These are phyloP conservation scores for Mastacembelus armatus DNA, from an alignment of 2,797 vertebrate genomes.

Conservation along the genomic window DNA sequence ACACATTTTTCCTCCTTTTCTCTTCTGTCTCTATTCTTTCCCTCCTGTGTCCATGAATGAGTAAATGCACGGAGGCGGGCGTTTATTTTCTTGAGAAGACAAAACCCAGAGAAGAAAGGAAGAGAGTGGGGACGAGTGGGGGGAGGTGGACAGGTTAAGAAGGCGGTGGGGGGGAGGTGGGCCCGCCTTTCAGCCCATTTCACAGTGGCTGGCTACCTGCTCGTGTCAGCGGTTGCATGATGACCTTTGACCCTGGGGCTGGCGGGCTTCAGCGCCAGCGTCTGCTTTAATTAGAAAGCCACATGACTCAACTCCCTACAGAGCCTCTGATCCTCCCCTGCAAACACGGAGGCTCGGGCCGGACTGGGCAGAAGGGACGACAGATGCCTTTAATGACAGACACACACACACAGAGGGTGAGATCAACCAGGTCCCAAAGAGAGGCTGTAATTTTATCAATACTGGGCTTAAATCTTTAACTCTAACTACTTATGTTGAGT, in stretches of 20 bases:
- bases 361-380: slow-evolving; percentile 8
- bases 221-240: slow-evolving; percentile 62
- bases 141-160: slow-evolving; percentile 28
- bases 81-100: slow-evolving; percentile 13
- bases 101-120: slow-evolving; percentile 25
- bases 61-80: slow-evolving; percentile 43
- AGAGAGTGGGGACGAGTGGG: slow-evolving; percentile 1
- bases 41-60: slow-evolving; percentile 41
- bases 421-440: slow-evolving; percentile 8
- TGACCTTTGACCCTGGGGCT: slow-evolving; percentile 76
- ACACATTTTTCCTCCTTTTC: slow-evolving; percentile 43
- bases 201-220: slow-evolving; percentile 74
- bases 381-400: slow-evolving; percentile 41
- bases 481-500: too few relatives aligned
- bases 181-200: slow-evolving; percentile 48
- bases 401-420: slow-evolving; percentile 1
- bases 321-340: slow-evolving; percentile 61
- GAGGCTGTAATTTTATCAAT: background rate
- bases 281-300: slow-evolving; percentile 72
- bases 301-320: slow-evolving; percentile 59
- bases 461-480: background rate
- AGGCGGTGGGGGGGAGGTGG: slow-evolving; percentile 17
- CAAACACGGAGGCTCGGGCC: slow-evolving; percentile 9
- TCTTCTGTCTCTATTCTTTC: slow-evolving; percentile 24
- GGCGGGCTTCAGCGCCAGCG: slow-evolving; percentile 69